phyloP scores from a whole-genome alignment of 2,797 vertebrate species.

The Cephalopachus bancanus region DNA sequence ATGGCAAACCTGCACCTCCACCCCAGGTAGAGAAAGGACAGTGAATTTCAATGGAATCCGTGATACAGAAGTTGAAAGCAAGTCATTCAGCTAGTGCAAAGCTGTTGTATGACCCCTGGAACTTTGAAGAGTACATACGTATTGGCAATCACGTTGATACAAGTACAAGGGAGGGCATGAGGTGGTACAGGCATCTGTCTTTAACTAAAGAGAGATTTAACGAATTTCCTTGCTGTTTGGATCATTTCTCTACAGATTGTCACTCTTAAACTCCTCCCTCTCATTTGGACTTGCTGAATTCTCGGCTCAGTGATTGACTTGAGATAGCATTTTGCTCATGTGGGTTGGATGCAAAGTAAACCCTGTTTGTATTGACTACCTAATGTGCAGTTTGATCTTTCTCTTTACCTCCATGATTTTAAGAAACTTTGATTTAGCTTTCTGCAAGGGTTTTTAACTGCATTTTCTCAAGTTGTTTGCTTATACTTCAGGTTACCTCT shows the following conservation, averaged over 20 bases:
- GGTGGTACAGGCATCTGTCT: slow-evolving; percentile 56
- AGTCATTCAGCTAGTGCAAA: slow-evolving; percentile 76
- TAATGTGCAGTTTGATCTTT: slow-evolving; percentile 73
- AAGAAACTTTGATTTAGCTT: slow-evolving; percentile 58
- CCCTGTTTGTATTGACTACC: slow-evolving; percentile 59
- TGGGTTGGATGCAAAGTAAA: slow-evolving; percentile 70
- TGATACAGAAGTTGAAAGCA: slow-evolving; percentile 75
- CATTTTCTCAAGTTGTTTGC: slow-evolving; percentile 69
- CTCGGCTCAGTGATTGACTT: slow-evolving; percentile 62
- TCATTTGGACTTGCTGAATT: slow-evolving; percentile 76
- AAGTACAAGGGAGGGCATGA: slow-evolving; percentile 56
- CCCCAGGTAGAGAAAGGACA: slow-evolving; percentile 93
- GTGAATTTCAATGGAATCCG: slow-evolving; percentile 75
- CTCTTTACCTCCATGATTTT: slow-evolving; percentile 58
- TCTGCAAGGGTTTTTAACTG: slow-evolving; percentile 71
- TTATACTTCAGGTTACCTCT: slow-evolving; percentile 70
- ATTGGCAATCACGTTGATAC: slow-evolving; percentile 43
- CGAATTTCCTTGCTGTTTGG: slow-evolving; percentile 72
- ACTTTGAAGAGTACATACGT: slow-evolving; percentile 71
- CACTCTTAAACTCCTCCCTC: slow-evolving; percentile 51
- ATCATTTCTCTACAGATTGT: slow-evolving; percentile 67
- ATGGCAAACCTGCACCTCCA: slow-evolving; percentile 91
- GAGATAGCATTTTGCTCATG: slow-evolving; percentile 63
- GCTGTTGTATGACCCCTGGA: slow-evolving; percentile 69
- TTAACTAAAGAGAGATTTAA: slow-evolving; percentile 71